Evolutionary conservation across 2,797 vertebrate genomes (phyloP), one percentile per base, ranked within the genome.

Genomic region (Austrolebias charrua): DNA sequence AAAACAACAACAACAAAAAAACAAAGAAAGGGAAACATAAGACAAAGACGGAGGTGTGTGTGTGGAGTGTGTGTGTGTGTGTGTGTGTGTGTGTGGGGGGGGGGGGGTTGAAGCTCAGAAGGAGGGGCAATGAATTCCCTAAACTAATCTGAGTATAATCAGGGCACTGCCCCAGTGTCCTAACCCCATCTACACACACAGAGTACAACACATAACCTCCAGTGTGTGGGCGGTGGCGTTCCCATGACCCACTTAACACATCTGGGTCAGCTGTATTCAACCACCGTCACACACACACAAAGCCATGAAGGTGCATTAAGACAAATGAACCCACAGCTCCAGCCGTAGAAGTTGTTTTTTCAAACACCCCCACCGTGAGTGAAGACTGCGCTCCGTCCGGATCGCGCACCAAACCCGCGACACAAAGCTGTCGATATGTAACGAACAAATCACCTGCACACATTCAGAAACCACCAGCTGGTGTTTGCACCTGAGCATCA

Each of bases 181-280:
- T 87, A 74, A 79, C 79, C 78, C 77, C 74, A 64, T 75, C 69
- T 56, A 43, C 75, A 71, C 57, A 65, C 61, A 69, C 69, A 74
- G 58, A 61, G 2, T 19, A 40, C 46, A 51, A 58, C 75, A 65
- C 80, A 77, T 84, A 89, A 86, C 82, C 88, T 76, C 86, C 80
- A 62, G 73, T 89, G 85, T 80, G 82, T 90, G 86, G 82, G 86
- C 68, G 81, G 81, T 78, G 78, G 69, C 78, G 85, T 88, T 90
- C 91, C 89, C 77, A 83, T 90, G 90, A 92, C 91, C 91, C 92
- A 92, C 76, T 92, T 93, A 84, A 84, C 82, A 91, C 91, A 93
- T 93, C 86, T 93, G 89, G 91, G 90, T 93, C 90, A 93, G 83
- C 82, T 79, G 84, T 88, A 84, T 82, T 87, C 86, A 90, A 83